Evolutionary conservation across 2,888 invertebrate genomes (phyloP).

Genomic region (Chrysolina haemoptera): DNA sequence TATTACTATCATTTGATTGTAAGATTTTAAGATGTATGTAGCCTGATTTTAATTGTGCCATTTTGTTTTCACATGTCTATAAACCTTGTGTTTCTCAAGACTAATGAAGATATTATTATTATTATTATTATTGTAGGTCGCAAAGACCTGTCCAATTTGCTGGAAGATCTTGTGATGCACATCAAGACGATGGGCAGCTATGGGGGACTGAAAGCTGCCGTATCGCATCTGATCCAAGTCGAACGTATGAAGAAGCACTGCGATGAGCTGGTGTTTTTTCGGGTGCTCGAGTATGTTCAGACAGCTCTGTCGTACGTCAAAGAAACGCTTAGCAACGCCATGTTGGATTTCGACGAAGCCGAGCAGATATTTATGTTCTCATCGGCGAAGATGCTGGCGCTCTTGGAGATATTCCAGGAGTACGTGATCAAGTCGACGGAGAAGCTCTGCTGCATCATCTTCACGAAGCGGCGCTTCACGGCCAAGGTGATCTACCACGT

Average conservation of each 20-base stretch:
- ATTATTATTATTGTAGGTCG: too few species aligned
- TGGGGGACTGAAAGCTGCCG: slow-evolving; percentile 74
- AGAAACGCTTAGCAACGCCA: slow-evolving; percentile 71
- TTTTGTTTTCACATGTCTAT: too few species aligned
- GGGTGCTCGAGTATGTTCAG: slow-evolving; percentile 62
- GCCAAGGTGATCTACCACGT: slow-evolving; percentile 82
- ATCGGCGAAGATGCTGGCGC: slow-evolving; percentile 73
- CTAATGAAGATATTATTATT: too few species aligned
- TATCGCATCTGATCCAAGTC: slow-evolving; percentile 76
- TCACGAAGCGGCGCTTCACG: slow-evolving; percentile 81
- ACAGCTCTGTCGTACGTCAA: slow-evolving; percentile 71
- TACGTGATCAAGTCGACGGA: slow-evolving; percentile 71
- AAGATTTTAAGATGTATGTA: too few species aligned
- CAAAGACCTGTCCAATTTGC: slow-evolving; percentile 57
- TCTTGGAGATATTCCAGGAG: slow-evolving; percentile 76
- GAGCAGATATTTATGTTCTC: slow-evolving; percentile 74
- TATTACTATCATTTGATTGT: too few species aligned
- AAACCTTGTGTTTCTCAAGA: too few species aligned
- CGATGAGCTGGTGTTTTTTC: slow-evolving; percentile 48
- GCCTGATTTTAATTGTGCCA: too few species aligned
- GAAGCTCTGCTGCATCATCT: slow-evolving; percentile 79
- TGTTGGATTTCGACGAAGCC: slow-evolving; percentile 69
- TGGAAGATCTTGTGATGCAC: slow-evolving; percentile 58
- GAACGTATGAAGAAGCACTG: slow-evolving; percentile 71
- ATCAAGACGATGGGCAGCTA: slow-evolving; percentile 72